A percentile compares a stretch with the other conserved stretches of the same genome.
phyloP scores from a whole-genome alignment of 2,797 vertebrate genomes.

The Lagorchestes hirsutus region DNA sequence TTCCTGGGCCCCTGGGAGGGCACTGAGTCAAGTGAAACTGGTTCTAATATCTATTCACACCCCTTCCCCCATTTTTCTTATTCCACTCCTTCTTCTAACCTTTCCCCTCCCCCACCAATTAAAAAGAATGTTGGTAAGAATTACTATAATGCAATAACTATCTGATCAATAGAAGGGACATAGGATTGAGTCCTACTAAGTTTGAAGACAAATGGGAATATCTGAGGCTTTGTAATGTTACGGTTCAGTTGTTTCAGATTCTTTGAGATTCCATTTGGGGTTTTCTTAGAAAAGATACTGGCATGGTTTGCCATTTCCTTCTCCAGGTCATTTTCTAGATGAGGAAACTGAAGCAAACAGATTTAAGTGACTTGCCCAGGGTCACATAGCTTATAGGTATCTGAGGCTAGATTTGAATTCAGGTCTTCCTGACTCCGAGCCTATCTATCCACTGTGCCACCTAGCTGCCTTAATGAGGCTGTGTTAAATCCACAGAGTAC shows the following conservation, averaged over 20 bases:
- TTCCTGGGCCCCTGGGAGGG: constrained; percentile 52
- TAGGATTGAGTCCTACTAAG: background rate
- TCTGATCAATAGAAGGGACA: constrained; percentile 19
- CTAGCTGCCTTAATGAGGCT: background rate
- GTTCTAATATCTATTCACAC: constrained; percentile 14
- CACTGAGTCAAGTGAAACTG: constrained; percentile 38
- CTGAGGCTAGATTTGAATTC: background rate
- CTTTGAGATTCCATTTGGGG: background rate
- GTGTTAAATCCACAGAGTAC: background rate
- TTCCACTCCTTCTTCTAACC: background rate
- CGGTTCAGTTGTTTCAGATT: background rate
- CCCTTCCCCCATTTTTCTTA: background rate
- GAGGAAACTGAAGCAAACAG: background rate
- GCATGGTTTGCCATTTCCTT: background rate
- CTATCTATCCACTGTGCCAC: too few species aligned
- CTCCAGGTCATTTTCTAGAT: too few species aligned
- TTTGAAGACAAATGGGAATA: constrained; percentile 17
- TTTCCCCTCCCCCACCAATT: background rate
- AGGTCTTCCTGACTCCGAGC: background rate
- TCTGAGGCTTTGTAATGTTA: background rate
- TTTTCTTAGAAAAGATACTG: background rate
- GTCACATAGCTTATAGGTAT: background rate
- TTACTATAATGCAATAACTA: constrained; percentile 29
- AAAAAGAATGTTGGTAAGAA: constrained; percentile 14
- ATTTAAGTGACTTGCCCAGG: too few species aligned